phyloP scores from a whole-genome alignment of 2,113 vertebrate species.

The Syrrhaptes paradoxus region DNA sequence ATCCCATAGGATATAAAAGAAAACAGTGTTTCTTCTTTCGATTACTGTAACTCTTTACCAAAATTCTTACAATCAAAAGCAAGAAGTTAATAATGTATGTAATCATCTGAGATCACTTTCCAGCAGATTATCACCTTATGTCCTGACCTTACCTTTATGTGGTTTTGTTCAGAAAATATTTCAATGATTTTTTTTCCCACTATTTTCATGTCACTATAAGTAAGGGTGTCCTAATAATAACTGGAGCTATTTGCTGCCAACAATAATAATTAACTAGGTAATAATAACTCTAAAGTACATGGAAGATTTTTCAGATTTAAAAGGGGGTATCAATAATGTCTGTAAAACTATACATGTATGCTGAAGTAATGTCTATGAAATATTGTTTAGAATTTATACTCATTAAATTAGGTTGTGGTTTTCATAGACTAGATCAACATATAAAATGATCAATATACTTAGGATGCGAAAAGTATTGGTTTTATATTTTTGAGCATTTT shows the following conservation, averaged over 20 bases:
- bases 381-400: not conserved
- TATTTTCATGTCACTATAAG: not conserved
- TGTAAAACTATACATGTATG: not conserved
- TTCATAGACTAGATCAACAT: not conserved
- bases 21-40: not conserved
- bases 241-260: not conserved
- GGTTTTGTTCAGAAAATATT: not conserved
- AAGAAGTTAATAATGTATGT: not conserved
- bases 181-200: not conserved
- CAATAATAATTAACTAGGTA: not conserved
- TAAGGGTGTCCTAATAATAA: not conserved
- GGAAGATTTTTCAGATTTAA: not conserved
- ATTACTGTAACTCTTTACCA: not conserved
- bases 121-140: not conserved
- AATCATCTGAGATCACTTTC: not conserved
- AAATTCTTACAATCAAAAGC: not conserved
- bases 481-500: not conserved
- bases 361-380: not conserved
- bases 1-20: not conserved
- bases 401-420: not conserved
- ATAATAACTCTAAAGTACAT: not conserved
- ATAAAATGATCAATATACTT: not conserved
- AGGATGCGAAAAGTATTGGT: not conserved
- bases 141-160: not conserved
- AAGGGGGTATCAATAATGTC: not conserved